phyloP scores from a whole-genome alignment of 2,888 invertebrate species.

The Cephus sareptanus region DNA sequence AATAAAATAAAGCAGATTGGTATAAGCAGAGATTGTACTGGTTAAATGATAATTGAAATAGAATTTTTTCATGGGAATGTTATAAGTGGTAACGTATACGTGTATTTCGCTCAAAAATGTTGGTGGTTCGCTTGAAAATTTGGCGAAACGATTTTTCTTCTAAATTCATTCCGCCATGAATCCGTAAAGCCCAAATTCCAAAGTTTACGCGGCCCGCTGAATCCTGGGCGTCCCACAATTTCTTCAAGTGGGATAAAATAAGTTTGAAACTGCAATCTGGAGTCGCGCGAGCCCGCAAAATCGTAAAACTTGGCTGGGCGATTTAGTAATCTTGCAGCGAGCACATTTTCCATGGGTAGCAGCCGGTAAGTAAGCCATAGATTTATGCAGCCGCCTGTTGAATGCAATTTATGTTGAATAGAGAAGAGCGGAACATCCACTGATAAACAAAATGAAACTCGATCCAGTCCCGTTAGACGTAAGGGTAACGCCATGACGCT shows the following conservation, averaged over 20 bases:
- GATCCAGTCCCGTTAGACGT: neutral
- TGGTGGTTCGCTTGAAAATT: neutral
- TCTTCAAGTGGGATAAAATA: neutral
- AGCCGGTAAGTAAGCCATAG: conserved; percentile 2
- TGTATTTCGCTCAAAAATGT: neutral
- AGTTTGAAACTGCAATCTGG: neutral
- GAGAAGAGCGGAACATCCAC: neutral
- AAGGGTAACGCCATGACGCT: neutral
- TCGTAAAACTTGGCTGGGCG: neutral
- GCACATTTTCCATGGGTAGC: neutral
- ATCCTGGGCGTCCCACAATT: neutral
- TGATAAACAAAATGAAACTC: conserved; percentile 4
- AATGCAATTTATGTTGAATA: conserved; percentile 9
- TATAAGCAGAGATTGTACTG: too few species aligned
- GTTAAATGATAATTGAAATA: too few species aligned
- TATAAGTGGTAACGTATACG: neutral
- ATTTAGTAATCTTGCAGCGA: conserved; percentile 3
- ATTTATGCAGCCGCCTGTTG: conserved; percentile 13
- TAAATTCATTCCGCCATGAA: neutral
- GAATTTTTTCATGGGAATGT: too few species aligned
- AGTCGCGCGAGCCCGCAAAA: neutral
- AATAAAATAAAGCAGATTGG: neutral
- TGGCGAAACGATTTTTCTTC: neutral
- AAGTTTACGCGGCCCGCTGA: neutral
- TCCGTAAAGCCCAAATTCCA: neutral